Evolutionary conservation across 2,888 invertebrate genomes (phyloP), one percentile per base, ranked within the genome.

Genomic region (Dinocampus coccinellae): DNA sequence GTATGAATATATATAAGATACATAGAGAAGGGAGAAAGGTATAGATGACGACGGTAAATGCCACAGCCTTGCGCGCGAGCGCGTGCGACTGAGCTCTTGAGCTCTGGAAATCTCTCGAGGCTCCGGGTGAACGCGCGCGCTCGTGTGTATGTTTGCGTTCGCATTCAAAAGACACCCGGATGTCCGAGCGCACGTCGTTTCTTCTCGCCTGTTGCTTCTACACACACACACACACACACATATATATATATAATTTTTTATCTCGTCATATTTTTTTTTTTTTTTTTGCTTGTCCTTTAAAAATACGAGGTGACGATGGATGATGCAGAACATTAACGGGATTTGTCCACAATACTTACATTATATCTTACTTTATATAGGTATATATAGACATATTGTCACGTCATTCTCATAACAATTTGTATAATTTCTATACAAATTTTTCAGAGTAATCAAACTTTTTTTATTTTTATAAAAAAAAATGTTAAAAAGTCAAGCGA

Each of bases 131-230:
- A 29, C 16, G 29, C 20, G 33, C 29, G 58, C 29, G 68, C 75
- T 65, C 72, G 75, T 61, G 63, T 64, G 69, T n/a, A n/a, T n/a
- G n/a, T n/a, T n/a, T 7, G 7, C 55, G 55, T 16, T 47, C 47
- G 47, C 47, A 16, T 20, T 47, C 55, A 53, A 22, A 20, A 57
- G 29, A 42, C 79, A 82, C 82, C 83, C 83, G 83, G 83, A 83
- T 83, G 82, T 83, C 83, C 83, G 83, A 81, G 70, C 73, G 74
- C 75, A 75, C 34, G 47, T 34, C 20, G 33, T 67, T 57, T 57
- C 67, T 72, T 63, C 33, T 16, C 34, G 34, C 33, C 24, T 55
- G 29, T 22, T 47, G n/a, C 57, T n/a, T 20, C n/a, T 24, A 13
- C 16, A 16, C n/a, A n/a, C n/a, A n/a, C n/a, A n/a, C n/a, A n/a